These are phyloP conservation scores for Torymus tubicola DNA, from an alignment of 2,888 invertebrate species.

Conservation along the genomic window DNA sequence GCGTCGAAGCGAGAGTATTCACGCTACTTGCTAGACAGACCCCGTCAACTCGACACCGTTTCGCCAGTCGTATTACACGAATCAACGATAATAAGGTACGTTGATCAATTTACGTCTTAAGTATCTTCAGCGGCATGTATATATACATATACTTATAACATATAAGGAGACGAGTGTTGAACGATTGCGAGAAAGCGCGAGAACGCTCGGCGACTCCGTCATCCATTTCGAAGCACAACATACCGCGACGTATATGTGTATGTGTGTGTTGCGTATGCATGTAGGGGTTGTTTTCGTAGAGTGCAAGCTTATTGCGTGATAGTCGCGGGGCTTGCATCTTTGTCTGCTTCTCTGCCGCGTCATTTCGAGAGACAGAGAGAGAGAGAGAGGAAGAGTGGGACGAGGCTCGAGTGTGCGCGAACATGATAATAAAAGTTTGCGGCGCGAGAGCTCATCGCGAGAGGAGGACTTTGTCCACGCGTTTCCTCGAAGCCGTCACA, in stretches of 20 bases:
- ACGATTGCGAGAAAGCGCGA: too few relatives aligned
- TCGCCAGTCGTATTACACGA: conserved; percentile 54
- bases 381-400: background rate
- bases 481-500: conserved; percentile 32
- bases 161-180: too few relatives aligned
- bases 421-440: background rate
- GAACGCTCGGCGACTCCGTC: too few relatives aligned
- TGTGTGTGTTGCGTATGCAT: background rate
- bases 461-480: conserved; percentile 40
- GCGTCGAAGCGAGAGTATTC: conserved; percentile 76
- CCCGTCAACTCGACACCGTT: background rate
- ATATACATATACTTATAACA: too few relatives aligned
- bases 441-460: background rate
- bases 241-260: background rate
- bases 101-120: too few relatives aligned
- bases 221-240: conserved; percentile 6
- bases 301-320: background rate
- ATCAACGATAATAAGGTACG: background rate
- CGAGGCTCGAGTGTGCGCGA: background rate
- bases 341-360: background rate
- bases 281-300: too few relatives aligned
- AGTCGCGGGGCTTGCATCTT: too few relatives aligned
- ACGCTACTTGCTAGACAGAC: conserved; percentile 70
- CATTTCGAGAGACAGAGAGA: background rate
- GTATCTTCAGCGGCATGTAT: too few relatives aligned